Evolutionary conservation across 2,113 vertebrate species (phyloP).

Genomic region (Ceyx melanurus): DNA sequence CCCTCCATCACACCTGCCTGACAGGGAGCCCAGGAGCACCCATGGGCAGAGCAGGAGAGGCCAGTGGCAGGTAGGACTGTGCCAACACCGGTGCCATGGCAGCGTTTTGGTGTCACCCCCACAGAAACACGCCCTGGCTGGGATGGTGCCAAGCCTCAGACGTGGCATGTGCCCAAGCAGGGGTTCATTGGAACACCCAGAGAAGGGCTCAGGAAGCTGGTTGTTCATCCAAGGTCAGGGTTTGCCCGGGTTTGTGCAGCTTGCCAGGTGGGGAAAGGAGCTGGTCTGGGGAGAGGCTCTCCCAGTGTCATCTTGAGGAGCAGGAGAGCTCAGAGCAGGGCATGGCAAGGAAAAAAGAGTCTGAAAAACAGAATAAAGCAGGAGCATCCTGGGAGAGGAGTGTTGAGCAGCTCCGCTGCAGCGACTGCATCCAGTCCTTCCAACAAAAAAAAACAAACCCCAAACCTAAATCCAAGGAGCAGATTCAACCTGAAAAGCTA

Average conservation of each 20-base stretch:
- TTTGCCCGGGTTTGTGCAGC: background rate
- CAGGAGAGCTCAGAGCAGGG: background rate
- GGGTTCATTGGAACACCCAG: background rate
- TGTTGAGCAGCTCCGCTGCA: background rate
- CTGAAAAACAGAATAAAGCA: slow-evolving; percentile 35
- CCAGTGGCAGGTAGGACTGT: rapidly evolving
- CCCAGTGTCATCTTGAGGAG: background rate
- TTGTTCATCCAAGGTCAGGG: background rate
- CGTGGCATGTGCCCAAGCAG: rapidly evolving
- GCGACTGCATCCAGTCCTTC: background rate
- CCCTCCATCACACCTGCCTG: too few species aligned
- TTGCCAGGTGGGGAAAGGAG: background rate
- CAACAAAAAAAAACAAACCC: background rate
- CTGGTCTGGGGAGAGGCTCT: background rate
- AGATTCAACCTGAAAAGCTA: background rate
- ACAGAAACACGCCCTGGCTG: rapidly evolving
- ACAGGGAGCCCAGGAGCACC: background rate
- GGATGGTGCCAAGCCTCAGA: rapidly evolving
- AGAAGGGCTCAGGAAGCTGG: background rate
- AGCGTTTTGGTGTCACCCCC: rapidly evolving
- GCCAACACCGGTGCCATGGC: rapidly evolving
- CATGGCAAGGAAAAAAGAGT: rapidly evolving
- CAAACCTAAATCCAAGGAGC: background rate
- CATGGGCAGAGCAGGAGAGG: background rate
- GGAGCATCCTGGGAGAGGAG: background rate